phyloP scores from a whole-genome alignment of 64 coral and sea anemone species.

The Trachythela sp. region DNA sequence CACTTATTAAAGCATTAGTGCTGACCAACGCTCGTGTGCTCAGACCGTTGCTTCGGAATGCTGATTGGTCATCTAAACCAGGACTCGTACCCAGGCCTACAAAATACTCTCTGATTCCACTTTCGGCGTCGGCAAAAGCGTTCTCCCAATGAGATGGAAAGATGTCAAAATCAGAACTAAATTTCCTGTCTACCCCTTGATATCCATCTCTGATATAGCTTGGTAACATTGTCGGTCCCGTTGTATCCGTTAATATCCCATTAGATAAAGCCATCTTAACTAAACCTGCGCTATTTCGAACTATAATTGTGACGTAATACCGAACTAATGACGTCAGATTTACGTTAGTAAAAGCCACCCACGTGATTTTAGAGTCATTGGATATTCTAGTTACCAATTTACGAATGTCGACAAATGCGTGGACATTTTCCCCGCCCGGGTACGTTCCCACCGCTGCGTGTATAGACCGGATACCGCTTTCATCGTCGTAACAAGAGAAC shows the following conservation, averaged over 20 bases:
- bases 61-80: slow-evolving; percentile 44
- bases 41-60: slow-evolving; percentile 48
- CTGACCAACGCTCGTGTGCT: slow-evolving; percentile 46
- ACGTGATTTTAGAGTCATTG: slow-evolving; percentile 35
- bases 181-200: too few relatives aligned
- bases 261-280: slow-evolving; percentile 53
- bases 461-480: slow-evolving; percentile 57
- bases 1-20: slow-evolving; percentile 55
- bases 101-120: slow-evolving; percentile 52
- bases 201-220: neutral
- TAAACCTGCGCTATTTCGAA: slow-evolving; percentile 65
- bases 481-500: slow-evolving; percentile 59
- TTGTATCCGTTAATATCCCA: slow-evolving; percentile 77
- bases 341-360: slow-evolving; percentile 14
- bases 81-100: slow-evolving; percentile 61
- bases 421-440: slow-evolving; percentile 75
- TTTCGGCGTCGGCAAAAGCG: slow-evolving; percentile 76
- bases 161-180: slow-evolving; percentile 42
- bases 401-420: slow-evolving; percentile 34
- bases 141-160: slow-evolving; percentile 85
- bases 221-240: slow-evolving; percentile 48
- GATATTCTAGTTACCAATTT: slow-evolving; percentile 25
- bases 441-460: slow-evolving; percentile 72
- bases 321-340: too few relatives aligned
- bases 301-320: slow-evolving; percentile 36